These are phyloP conservation scores for Polydrusus pterygomalis DNA, from an alignment of 2,888 invertebrate genomes.

Conservation along the genomic window DNA sequence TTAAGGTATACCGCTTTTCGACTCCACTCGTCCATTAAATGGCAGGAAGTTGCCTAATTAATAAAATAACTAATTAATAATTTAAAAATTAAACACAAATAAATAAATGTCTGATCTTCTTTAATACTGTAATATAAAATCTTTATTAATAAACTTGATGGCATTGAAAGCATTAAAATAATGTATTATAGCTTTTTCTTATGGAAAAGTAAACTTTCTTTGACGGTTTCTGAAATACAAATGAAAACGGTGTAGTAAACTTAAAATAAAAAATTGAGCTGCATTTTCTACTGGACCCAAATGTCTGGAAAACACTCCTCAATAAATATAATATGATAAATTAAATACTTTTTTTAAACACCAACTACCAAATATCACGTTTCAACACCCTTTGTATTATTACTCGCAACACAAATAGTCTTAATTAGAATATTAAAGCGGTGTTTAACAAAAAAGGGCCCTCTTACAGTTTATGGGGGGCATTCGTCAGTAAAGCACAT, in stretches of 20 bases:
- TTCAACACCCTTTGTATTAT: conserved; percentile 24
- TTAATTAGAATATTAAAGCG: conserved; percentile 31
- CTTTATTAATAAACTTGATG: too few species aligned
- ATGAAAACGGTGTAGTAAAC: too few species aligned
- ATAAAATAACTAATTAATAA: neutral
- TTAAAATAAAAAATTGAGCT: too few species aligned
- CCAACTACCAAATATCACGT: conserved; percentile 7
- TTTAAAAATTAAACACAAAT: neutral
- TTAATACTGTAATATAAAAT: too few species aligned
- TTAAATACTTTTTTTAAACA: neutral
- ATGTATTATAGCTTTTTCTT: too few species aligned
- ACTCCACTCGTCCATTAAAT: neutral
- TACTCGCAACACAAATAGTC: conserved; percentile 12
- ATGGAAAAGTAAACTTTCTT: too few species aligned
- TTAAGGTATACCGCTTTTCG: neutral
- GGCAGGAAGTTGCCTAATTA: neutral
- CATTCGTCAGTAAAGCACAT: conserved; percentile 33
- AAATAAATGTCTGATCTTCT: neutral
- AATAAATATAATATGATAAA: too few species aligned
- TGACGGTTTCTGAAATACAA: too few species aligned
- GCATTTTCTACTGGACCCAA: too few species aligned
- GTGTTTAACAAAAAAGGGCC: conserved; percentile 6
- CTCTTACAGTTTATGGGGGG: conserved; percentile 20
- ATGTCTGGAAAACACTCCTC: too few species aligned
- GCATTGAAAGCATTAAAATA: too few species aligned